Conservation (phyloP, 2,888 invertebrate species). For the Euplagia quadripunctaria region DNA sequence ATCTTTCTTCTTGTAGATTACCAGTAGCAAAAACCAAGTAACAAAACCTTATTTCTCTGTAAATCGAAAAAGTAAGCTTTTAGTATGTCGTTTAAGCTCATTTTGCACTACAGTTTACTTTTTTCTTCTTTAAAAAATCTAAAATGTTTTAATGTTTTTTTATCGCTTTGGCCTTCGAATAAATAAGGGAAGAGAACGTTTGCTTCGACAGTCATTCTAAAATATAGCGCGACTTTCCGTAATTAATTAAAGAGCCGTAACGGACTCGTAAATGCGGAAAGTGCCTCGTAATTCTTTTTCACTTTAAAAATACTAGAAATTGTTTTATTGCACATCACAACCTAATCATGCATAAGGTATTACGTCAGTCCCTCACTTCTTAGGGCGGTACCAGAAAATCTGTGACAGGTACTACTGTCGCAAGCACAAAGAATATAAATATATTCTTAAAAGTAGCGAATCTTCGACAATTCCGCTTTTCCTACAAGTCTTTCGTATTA, state of each 20-base stretch:
- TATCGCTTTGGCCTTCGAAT: background rate
- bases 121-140: background rate
- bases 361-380: no score
- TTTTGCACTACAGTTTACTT: background rate
- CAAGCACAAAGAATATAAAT: no score
- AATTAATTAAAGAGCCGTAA: slow-evolving; percentile 5
- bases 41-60: background rate
- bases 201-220: background rate
- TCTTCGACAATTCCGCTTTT: no score
- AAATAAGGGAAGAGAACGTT: background rate
- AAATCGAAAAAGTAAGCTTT: background rate
- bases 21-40: no score
- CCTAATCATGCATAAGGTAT: no score
- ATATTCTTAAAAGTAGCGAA: no score
- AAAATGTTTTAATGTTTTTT: background rate
- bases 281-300: background rate
- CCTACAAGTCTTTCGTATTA: no score
- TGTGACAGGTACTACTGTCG: no score
- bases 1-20: no score
- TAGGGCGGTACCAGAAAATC: no score
- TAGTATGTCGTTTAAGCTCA: background rate
- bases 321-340: no score
- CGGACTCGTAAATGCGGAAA: slow-evolving; percentile 2
- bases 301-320: background rate
- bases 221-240: slow-evolving; percentile 3